Percentiles rank a stretch among this genome's conserved stretches.
These are phyloP conservation scores for Lepisosteus osseus DNA, from an alignment of 2,113 vertebrate genomes.

Conservation along the genomic window DNA sequence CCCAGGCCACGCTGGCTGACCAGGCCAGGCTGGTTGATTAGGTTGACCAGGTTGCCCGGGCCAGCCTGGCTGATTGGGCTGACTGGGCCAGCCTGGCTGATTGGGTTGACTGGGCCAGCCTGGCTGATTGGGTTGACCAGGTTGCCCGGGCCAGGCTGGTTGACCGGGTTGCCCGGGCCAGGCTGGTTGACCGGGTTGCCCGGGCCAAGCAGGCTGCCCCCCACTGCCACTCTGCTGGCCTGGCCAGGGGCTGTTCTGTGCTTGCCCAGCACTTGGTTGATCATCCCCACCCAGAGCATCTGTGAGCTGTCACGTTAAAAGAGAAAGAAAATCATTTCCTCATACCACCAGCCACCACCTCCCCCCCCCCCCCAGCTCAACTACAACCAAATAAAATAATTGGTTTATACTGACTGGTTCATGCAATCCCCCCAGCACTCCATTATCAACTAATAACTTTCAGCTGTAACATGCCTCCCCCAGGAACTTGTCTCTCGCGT, in stretches of 20 bases:
- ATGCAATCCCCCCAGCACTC: too few species aligned
- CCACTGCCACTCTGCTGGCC: conserved; percentile 21
- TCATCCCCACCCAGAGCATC: conserved; percentile 50
- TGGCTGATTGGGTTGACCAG: conserved; percentile 16
- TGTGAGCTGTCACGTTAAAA: conserved; percentile 45
- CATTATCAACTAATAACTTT: too few species aligned
- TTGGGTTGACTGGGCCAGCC: conserved; percentile 24
- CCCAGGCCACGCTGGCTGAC: conserved; percentile 22
- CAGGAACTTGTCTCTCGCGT: too few species aligned
- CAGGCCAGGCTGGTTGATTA: not conserved
- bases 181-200: conserved; percentile 1
- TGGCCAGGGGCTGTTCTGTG: conserved; percentile 18
- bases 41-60: conserved; percentile 45
- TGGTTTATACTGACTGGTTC: too few species aligned
- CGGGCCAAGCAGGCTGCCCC: conserved; percentile 22
- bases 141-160: not conserved
- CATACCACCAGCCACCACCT: too few species aligned
- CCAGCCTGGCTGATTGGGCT: conserved; percentile 69
- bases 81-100: conserved; percentile 47
- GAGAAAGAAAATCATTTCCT: conserved; percentile 14
- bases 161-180: not conserved
- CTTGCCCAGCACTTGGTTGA: conserved; percentile 48
- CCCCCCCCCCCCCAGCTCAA: too few species aligned
- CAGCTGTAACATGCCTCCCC: too few species aligned
- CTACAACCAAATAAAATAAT: too few species aligned